Evolutionary conservation across 2,888 invertebrate species (phyloP), one percentile per base, ranked within the genome.

Genomic region (Pollenia amentaria): DNA sequence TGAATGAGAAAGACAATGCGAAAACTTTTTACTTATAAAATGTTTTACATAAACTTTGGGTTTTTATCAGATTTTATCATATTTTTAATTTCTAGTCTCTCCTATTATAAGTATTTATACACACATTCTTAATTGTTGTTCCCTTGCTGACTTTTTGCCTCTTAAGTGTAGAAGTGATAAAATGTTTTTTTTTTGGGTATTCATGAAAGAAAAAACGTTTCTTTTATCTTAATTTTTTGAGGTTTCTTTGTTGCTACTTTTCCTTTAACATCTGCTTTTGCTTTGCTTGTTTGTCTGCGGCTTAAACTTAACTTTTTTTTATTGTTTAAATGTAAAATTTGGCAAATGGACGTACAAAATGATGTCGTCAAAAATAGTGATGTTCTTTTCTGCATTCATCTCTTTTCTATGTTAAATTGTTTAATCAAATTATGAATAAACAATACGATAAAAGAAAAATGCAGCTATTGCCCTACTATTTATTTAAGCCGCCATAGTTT

Each of bases 271-370:
- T 44, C 18, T 44, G n/a, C n/a, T n/a, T n/a, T n/a, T n/a, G n/a
- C n/a, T n/a, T n/a, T 44, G n/a, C 16, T 12, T n/a, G 29, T 57
- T 12, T 53, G 53, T 55, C 38, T 77, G 55, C 16, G 42, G 18
- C 29, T 44, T 67, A 21, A 62, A 53, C 18, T 65, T 65, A 12
- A 7, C n/a, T 1, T 67, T 65, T 77, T 46, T 55, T 67, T 67
- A 77, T 77, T 77, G 65, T 46, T 16, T 29, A 29, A 57, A 67
- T 16, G 44, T 38, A 29, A 67, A 29, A 3, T 29, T 42, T 77
- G 16, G 44, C 11, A 57, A 67, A 67, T 38, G 44, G 53, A 55
- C 53, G 42, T 53, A 14, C 29, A 65, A 64, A 55, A 9, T 14
- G 53, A 12, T 53, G 69, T 70, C 51, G 3, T 51, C 51, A n/a